phyloP scores from a whole-genome alignment of 2,888 invertebrate species.

The Ceraclea dissimilis region DNA sequence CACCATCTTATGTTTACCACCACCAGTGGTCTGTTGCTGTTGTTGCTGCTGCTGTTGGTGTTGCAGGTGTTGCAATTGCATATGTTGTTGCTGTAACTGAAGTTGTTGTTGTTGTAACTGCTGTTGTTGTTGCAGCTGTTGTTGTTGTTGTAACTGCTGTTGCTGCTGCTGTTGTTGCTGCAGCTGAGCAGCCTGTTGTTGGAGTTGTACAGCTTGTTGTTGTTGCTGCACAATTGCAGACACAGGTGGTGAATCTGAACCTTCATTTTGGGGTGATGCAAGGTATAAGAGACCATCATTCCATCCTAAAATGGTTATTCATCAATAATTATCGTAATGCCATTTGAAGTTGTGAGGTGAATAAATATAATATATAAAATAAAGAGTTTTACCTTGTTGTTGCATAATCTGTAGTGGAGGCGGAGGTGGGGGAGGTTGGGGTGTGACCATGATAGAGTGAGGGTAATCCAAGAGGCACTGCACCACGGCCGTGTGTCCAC shows the following conservation, averaged over 20 bases:
- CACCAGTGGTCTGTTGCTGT: conserved; percentile 24
- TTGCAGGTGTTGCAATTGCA: conserved; percentile 35
- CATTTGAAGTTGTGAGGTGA: too few species aligned
- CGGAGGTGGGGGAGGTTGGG: conserved; percentile 40
- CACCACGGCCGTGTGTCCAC: conserved; percentile 94
- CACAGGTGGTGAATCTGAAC: conserved; percentile 27
- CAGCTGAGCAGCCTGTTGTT: conserved; percentile 33
- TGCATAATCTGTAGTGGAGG: conserved; percentile 30
- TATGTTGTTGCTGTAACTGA: conserved; percentile 26
- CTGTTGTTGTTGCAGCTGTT: conserved; percentile 30
- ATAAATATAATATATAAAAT: background rate
- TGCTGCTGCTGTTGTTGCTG: conserved; percentile 18
- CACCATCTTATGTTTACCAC: conserved; percentile 28
- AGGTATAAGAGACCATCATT: conserved; percentile 22
- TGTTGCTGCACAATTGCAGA: conserved; percentile 36
- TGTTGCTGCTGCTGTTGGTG: conserved; percentile 26
- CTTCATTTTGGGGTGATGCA: conserved; percentile 20
- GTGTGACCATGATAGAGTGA: conserved; percentile 71
- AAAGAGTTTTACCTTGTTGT: conserved; percentile 29
- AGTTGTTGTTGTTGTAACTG: conserved; percentile 14
- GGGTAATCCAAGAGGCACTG: conserved; percentile 92
- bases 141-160: conserved; percentile 31
- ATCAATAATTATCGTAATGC: too few species aligned
- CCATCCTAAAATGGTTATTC: conserved; percentile 20
- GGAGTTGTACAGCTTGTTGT: conserved; percentile 30